These are phyloP conservation scores for Darevskia nairensis DNA, from an alignment of 2,797 vertebrate genomes.

Conservation along the genomic window DNA sequence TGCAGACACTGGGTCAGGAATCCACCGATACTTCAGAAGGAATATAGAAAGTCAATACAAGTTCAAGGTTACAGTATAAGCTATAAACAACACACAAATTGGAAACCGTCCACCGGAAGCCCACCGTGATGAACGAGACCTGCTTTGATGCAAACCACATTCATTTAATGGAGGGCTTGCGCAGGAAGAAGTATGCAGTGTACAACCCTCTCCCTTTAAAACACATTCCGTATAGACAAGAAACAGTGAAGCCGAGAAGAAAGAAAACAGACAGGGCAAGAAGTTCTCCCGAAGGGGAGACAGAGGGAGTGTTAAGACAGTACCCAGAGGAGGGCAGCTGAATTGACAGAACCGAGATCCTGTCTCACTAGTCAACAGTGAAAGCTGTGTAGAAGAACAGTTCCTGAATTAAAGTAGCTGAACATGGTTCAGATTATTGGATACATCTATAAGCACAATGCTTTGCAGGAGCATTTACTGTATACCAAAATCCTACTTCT, in stretches of 20 bases:
- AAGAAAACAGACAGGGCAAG: conserved; percentile 51
- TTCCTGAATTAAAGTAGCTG: conserved; percentile 91
- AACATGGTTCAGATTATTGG: conserved; percentile 99
- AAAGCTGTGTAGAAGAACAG: conserved; percentile 66
- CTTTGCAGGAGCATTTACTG: conserved; percentile 96
- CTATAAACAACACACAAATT: background rate
- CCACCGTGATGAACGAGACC: conserved; percentile 5
- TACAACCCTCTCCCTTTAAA: conserved; percentile 43
- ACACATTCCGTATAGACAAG: conserved; percentile 49
- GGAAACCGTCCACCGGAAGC: conserved; percentile 47
- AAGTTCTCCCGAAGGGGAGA: conserved; percentile 47
- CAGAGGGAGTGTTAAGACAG: conserved; percentile 21
- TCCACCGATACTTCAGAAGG: conserved; percentile 57
- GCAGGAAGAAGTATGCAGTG: background rate
- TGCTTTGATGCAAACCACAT: background rate
- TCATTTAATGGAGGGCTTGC: background rate
- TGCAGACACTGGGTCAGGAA: conserved; percentile 52
- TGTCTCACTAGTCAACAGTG: conserved; percentile 49
- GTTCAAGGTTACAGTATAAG: background rate
- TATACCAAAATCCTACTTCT: conserved; percentile 88
- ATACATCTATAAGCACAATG: conserved; percentile 97
- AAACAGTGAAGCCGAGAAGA: conserved; percentile 63
- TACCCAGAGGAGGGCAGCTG: conserved; percentile 32
- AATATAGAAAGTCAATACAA: conserved; percentile 46
- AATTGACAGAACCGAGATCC: conserved; percentile 43